A percentile compares a stretch with the other conserved stretches of the same genome.
These are phyloP conservation scores for Aradus depressus DNA, from an alignment of 2,888 invertebrate species.

Conservation along the genomic window DNA sequence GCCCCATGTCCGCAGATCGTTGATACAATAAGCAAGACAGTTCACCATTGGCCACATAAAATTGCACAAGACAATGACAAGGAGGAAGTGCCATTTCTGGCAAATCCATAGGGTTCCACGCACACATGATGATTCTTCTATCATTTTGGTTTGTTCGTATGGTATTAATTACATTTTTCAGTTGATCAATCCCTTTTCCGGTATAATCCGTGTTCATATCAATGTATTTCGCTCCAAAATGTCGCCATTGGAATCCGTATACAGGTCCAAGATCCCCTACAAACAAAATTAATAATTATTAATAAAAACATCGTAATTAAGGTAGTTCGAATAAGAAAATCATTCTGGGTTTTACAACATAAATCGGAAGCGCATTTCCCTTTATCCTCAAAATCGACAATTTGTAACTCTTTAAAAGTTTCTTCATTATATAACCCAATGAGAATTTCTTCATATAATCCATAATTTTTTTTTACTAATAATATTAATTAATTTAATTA, in stretches of 20 bases:
- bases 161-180: constrained; percentile 65
- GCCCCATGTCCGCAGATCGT: constrained; percentile 92
- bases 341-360: too few relatives aligned
- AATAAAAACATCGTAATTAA: not conserved
- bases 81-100: constrained; percentile 91
- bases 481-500: too few relatives aligned
- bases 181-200: constrained; percentile 80
- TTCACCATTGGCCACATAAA: constrained; percentile 74
- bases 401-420: not conserved
- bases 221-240: constrained; percentile 84
- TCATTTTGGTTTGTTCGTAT: constrained; percentile 73
- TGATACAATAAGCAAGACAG: constrained; percentile 90
- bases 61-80: constrained; percentile 90
- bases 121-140: constrained; percentile 80
- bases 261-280: constrained; percentile 87
- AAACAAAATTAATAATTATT: constrained; percentile 14
- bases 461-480: too few relatives aligned
- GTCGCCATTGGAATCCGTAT: constrained; percentile 98
- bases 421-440: not conserved
- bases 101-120: constrained; percentile 89
- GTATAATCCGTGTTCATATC: constrained; percentile 72
- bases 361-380: too few relatives aligned
- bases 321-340: too few relatives aligned
- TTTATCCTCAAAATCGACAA: not conserved
- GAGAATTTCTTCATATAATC: too few relatives aligned